phyloP scores from a whole-genome alignment of 2,113 vertebrate genomes.

The Apodemus speciosus region DNA sequence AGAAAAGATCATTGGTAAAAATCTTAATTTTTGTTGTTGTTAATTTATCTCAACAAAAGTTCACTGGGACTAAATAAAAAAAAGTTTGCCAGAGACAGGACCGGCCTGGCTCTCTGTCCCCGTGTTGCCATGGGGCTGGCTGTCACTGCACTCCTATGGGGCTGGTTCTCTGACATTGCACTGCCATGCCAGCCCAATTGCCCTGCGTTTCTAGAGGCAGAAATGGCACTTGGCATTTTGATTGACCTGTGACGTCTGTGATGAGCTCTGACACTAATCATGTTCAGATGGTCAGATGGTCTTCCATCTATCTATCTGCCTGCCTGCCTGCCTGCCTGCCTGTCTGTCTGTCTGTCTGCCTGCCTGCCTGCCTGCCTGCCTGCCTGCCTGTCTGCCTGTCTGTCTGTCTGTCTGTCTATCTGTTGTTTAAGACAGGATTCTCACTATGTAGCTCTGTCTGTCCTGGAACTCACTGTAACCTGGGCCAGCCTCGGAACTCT shows the following conservation, averaged over 20 bases:
- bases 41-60: not conserved
- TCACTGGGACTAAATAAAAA: not conserved
- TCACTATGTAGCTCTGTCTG: not conserved
- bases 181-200: not conserved
- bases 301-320: not conserved
- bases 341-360: too few species aligned
- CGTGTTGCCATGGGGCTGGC: not conserved
- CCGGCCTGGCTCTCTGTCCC: too few species aligned
- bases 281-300: not conserved
- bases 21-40: not conserved
- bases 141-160: too few species aligned
- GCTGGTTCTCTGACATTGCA: not conserved
- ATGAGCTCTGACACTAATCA: too few species aligned
- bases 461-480: not conserved
- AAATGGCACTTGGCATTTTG: not conserved
- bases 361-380: too few species aligned
- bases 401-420: too few species aligned
- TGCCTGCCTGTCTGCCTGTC: too few species aligned
- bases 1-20: not conserved
- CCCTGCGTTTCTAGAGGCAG: not conserved
- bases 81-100: not conserved
- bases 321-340: too few species aligned
- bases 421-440: not conserved
- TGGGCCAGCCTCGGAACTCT: not conserved
- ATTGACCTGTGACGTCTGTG: not conserved